Percentiles rank a stretch among this genome's conserved stretches.
These are phyloP conservation scores for Arvicanthis niloticus DNA, from an alignment of 2,113 vertebrate species.

Conservation along the genomic window DNA sequence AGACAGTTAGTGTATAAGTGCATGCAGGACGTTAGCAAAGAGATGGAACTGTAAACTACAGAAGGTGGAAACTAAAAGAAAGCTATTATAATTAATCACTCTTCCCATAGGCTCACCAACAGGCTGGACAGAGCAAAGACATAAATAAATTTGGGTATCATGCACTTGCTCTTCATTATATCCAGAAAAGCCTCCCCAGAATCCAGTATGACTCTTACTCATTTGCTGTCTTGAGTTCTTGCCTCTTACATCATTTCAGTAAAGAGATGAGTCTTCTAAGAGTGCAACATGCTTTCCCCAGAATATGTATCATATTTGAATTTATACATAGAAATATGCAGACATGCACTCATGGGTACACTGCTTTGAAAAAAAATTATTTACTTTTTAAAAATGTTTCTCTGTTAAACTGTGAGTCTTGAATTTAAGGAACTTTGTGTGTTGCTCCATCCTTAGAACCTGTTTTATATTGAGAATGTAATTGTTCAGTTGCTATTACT, in stretches of 20 bases:
- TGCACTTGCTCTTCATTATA: not conserved
- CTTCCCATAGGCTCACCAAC: not conserved
- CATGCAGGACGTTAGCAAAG: not conserved
- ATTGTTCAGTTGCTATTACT: not conserved
- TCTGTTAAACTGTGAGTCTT: not conserved
- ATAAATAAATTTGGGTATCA: not conserved
- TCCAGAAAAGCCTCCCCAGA: not conserved
- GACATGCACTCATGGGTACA: not conserved
- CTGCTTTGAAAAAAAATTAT: not conserved
- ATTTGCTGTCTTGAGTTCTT: not conserved
- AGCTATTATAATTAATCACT: not conserved
- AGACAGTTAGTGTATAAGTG: not conserved
- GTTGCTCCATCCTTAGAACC: not conserved
- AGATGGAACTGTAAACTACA: not conserved
- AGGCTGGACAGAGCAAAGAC: not conserved
- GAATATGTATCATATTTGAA: not conserved
- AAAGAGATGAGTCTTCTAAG: not conserved
- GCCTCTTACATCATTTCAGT: not conserved
- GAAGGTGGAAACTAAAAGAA: not conserved
- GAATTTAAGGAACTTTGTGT: not conserved
- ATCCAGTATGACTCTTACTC: not conserved
- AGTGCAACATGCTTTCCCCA: not conserved
- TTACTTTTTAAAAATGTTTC: not conserved
- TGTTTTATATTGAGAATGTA: not conserved
- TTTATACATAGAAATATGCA: not conserved